Evolutionary conservation across 2,797 vertebrate genomes (phyloP), one percentile per base, ranked within the genome.

Genomic region (Balearica regulorum): DNA sequence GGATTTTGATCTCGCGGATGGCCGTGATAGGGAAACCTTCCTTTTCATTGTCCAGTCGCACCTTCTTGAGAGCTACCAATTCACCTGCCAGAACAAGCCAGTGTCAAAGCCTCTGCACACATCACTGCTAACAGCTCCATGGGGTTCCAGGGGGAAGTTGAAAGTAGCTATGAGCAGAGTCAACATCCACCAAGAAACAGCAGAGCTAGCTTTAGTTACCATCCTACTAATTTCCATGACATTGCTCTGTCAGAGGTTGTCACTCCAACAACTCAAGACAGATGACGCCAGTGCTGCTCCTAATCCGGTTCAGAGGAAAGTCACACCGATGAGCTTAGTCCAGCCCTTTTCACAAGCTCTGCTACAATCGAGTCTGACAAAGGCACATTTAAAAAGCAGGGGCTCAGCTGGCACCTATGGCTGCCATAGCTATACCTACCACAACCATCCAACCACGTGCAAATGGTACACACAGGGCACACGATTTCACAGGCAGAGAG

Each of bases 1-100:
- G 97, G 94, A 99, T 99, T 97, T 99, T 99, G 97, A 99, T 99
- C 97, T 99, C 99, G n/a, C 99, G 98, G 94, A 99, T 99, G 96
- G 99, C 99, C 2, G 99, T 99, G 97, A 99, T 99, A 94, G 99
- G 99, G 94, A 99, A 99, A 13, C 99, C 99, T 87, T 99, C 99
- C 94, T 99, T 99, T 94, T 99, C 99, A 64, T 99, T 99, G 98
- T 99, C 99, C 96, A 99, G 97, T 26, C 99, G 98, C 93, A 99
- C 99, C 98, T 99, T 99, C 98, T 99, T 99, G 94, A 99, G 97
- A 88, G 99, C 99, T 89, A 99, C 99, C 94, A 99, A 96, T 88
- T 99, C 99, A 73, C 99, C 99, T 99, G 92, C 29, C 49, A 39
- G 54, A 79, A 79, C 28, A 94, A 66, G 31, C 22, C 14, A 2